Evolutionary conservation across 2,113 vertebrate species (phyloP).

Genomic region (Egretta garzetta): DNA sequence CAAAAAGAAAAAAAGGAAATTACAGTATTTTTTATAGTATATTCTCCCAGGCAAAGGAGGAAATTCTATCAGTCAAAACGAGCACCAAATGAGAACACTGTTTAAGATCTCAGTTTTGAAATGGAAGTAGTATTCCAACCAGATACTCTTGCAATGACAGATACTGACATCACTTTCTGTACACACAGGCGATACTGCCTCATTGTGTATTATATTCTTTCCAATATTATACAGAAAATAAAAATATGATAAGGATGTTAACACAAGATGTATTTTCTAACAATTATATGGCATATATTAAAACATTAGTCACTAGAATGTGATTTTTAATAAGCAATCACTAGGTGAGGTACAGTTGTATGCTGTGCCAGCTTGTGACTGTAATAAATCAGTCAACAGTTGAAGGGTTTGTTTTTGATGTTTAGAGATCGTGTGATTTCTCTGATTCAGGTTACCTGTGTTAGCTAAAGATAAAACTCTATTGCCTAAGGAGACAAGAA

Average conservation of each 20-base stretch:
- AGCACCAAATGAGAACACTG: background rate
- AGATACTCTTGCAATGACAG: background rate
- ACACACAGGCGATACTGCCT: background rate
- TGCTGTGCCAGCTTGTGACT: accelerated
- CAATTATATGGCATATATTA: background rate
- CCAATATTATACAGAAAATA: background rate
- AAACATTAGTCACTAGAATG: background rate
- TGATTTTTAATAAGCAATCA: background rate
- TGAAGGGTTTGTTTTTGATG: background rate
- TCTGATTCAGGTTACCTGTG: background rate
- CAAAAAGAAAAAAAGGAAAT: accelerated
- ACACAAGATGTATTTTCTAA: background rate
- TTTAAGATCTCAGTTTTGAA: background rate
- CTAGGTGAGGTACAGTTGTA: background rate
- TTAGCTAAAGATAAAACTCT: background rate
- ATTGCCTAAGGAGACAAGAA: background rate
- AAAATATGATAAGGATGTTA: background rate
- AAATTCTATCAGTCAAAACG: background rate
- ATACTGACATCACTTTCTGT: background rate
- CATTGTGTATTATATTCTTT: background rate
- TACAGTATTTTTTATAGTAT: background rate
- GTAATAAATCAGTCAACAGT: background rate
- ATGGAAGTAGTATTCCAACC: background rate
- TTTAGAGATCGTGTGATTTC: background rate
- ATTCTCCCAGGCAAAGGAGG: background rate